These are phyloP conservation scores for Acanthosepion pharaonis DNA, from an alignment of 2,888 invertebrate species.

Conservation along the genomic window DNA sequence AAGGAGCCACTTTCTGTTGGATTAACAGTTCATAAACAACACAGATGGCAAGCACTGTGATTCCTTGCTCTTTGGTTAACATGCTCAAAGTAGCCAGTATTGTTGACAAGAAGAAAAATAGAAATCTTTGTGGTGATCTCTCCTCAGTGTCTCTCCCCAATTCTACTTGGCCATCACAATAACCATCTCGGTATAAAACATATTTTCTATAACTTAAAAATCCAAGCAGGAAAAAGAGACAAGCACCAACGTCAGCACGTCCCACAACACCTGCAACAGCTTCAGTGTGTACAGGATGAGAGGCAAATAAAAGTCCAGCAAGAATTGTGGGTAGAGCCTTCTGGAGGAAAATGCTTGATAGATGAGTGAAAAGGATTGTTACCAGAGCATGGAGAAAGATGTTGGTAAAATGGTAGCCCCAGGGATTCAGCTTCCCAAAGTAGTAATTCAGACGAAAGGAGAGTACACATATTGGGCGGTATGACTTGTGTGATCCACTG, in stretches of 20 bases:
- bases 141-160: constrained; percentile 35
- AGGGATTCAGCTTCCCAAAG: constrained; percentile 77
- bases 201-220: constrained; percentile 85
- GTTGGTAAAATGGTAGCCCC: constrained; percentile 89
- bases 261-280: constrained; percentile 93
- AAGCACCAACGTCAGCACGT: constrained; percentile 92
- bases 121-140: constrained; percentile 48
- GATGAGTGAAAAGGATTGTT: constrained; percentile 86
- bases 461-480: constrained; percentile 92
- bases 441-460: constrained; percentile 90
- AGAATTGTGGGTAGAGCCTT: constrained; percentile 79
- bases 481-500: constrained; percentile 96
- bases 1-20: constrained; percentile 72
- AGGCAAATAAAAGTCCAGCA: constrained; percentile 90
- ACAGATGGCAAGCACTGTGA: constrained; percentile 92
- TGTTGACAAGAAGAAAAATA: constrained; percentile 81
- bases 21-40: constrained; percentile 88
- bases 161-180: constrained; percentile 50
- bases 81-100: constrained; percentile 85
- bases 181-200: constrained; percentile 59
- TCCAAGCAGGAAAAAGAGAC: constrained; percentile 90
- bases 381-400: constrained; percentile 89
- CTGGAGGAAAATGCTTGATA: constrained; percentile 78
- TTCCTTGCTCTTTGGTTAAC: constrained; percentile 95
- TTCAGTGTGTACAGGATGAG: constrained; percentile 96